Percentiles rank a stretch among this genome's conserved stretches.
Conservation (phyloP, 2,888 invertebrate genomes). For the Dorcus hopei region DNA sequence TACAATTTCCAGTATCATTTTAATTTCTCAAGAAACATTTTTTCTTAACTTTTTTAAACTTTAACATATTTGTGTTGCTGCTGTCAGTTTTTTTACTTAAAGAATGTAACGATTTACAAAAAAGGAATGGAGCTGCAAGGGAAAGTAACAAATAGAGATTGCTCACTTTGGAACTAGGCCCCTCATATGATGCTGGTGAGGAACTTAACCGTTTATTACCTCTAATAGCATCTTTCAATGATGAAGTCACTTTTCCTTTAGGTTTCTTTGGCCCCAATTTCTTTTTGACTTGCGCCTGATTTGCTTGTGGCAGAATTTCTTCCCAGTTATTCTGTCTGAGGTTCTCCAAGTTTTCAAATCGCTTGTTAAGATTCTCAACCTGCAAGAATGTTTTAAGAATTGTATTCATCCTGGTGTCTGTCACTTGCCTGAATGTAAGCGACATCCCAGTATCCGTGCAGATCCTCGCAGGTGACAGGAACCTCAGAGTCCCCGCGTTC, state of each 20-base stretch:
- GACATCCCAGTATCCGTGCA: conserved; percentile 89
- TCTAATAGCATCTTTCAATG: conserved; percentile 35
- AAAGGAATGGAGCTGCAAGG: too few species aligned
- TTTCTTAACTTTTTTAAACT: too few species aligned
- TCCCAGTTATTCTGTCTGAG: conserved; percentile 53
- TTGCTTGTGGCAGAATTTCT: conserved; percentile 45
- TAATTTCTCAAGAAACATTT: too few species aligned
- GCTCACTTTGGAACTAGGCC: too few species aligned
- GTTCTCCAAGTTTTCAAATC: conserved; percentile 56
- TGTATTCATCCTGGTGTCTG: background rate
- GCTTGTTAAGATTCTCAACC: conserved; percentile 63
- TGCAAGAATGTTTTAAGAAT: conserved; percentile 24
- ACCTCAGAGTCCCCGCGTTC: conserved; percentile 45
- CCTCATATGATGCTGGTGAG: too few species aligned
- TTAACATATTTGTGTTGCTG: too few species aligned
- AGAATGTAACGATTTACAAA: too few species aligned
- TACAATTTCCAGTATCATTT: too few species aligned
- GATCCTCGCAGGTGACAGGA: conserved; percentile 64
- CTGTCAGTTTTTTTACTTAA: too few species aligned
- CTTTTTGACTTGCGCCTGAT: conserved; percentile 27
- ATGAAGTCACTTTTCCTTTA: conserved; percentile 23
- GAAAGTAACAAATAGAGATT: too few species aligned
- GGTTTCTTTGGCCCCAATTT: conserved; percentile 19
- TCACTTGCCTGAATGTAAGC: conserved; percentile 63
- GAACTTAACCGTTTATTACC: conserved; percentile 16